Percentiles rank a stretch among this genome's conserved stretches.
Evolutionary conservation across 2,888 invertebrate genomes (phyloP).

Genomic region (Nymphalis c-album): DNA sequence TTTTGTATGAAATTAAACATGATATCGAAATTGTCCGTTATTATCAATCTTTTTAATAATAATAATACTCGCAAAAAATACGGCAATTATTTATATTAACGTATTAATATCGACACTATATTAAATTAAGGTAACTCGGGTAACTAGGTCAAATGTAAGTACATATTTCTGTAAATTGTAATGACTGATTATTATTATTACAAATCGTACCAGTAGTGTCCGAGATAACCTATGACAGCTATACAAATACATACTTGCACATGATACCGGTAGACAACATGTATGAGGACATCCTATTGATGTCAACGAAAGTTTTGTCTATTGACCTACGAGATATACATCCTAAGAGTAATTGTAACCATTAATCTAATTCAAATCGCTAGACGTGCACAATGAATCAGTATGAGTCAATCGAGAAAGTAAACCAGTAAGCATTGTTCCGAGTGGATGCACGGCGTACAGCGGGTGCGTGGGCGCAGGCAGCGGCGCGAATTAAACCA

Average conservation of each 20-base stretch:
- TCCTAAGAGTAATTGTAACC: constrained; percentile 58
- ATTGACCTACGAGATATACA: constrained; percentile 57
- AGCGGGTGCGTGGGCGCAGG: constrained; percentile 70
- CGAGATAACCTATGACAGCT: constrained; percentile 2
- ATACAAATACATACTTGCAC: neutral
- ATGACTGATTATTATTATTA: neutral
- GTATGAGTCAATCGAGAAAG: constrained; percentile 81
- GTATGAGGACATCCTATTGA: constrained; percentile 14
- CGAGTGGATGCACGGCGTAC: constrained; percentile 77
- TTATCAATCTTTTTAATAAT: no score
- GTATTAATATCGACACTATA: no score
- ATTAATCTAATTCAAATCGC: constrained; percentile 74
- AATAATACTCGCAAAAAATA: no score
- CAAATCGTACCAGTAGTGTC: neutral
- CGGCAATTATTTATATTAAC: no score
- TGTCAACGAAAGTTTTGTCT: constrained; percentile 41
- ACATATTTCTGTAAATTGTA: neutral
- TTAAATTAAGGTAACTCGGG: no score
- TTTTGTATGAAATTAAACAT: neutral
- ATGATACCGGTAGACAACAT: neutral
- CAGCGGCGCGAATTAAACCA: constrained; percentile 77
- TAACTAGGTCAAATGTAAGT: neutral
- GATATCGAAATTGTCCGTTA: no score
- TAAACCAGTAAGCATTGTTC: constrained; percentile 81
- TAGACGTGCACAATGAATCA: constrained; percentile 74